These are phyloP conservation scores for Dendrocincla fuliginosa DNA, from an alignment of 2,797 vertebrate genomes.

Conservation along the genomic window DNA sequence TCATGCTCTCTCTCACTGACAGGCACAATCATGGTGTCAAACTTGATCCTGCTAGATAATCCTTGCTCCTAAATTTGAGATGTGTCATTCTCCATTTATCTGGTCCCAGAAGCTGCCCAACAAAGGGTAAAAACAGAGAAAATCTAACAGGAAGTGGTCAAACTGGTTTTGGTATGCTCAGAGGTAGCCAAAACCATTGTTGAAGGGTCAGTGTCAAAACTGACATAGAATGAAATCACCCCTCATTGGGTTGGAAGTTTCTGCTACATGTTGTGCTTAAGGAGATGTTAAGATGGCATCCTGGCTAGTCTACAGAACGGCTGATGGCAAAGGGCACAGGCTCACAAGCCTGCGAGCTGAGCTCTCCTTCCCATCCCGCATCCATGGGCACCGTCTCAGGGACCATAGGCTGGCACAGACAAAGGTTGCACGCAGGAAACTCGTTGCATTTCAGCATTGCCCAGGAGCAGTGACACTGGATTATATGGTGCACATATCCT, in stretches of 20 bases:
- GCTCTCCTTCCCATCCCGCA: not conserved
- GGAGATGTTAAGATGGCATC: accelerated
- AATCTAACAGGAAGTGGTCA: not conserved
- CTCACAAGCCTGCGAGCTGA: accelerated
- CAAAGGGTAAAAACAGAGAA: not conserved
- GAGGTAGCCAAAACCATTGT: not conserved
- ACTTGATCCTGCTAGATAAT: not conserved
- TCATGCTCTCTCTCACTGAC: not conserved
- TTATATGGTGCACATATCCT: not conserved
- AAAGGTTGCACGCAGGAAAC: not conserved
- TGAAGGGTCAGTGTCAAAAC: not conserved
- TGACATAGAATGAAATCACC: not conserved
- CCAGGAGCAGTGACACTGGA: not conserved
- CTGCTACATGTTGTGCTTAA: not conserved
- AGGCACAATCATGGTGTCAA: not conserved
- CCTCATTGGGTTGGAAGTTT: not conserved
- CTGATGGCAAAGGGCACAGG: not conserved
- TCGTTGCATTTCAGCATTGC: too few relatives aligned
- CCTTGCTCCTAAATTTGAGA: not conserved
- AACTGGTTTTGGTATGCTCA: not conserved
- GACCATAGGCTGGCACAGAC: not conserved
- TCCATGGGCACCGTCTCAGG: accelerated
- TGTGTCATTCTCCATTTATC: not conserved
- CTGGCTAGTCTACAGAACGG: not conserved
- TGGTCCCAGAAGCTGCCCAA: not conserved